phyloP scores from a whole-genome alignment of 2,797 vertebrate genomes.

The Sciurus carolinensis region DNA sequence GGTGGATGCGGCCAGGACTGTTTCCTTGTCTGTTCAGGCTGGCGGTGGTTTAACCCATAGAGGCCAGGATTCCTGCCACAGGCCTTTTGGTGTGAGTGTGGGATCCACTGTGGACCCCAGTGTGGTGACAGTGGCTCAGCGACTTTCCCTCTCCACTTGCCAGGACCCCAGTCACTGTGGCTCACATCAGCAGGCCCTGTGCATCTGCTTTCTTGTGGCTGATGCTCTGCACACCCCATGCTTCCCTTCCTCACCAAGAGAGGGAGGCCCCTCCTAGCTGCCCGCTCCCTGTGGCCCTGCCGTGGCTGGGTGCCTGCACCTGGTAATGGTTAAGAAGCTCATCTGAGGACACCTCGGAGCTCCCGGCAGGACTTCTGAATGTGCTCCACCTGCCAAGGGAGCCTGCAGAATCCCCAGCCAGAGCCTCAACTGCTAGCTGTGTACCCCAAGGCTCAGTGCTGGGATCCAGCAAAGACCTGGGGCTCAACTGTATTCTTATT shows the following conservation, averaged over 20 bases:
- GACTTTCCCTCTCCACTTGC: no score
- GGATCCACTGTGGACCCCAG: neutral
- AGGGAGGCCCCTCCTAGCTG: neutral
- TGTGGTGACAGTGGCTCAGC: no score
- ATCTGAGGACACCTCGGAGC: neutral
- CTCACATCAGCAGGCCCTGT: accelerated
- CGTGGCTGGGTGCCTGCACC: neutral
- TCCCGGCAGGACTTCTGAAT: no score
- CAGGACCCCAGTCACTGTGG: neutral
- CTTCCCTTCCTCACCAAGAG: no score
- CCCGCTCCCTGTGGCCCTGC: accelerated
- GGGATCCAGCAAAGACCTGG: neutral
- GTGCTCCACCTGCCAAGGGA: neutral
- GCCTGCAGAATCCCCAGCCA: accelerated
- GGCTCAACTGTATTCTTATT: neutral
- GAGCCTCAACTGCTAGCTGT: neutral
- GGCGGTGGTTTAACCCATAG: accelerated
- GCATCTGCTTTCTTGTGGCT: accelerated
- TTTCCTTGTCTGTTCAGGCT: no score
- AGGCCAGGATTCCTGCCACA: neutral
- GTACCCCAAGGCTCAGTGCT: slow-evolving; percentile 77
- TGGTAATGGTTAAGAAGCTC: neutral
- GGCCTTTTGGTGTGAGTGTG: neutral
- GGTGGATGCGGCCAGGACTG: neutral
- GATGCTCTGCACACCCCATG: accelerated